A percentile compares a stretch with the other conserved stretches of the same genome.
These are phyloP conservation scores for Scolopax bukidnonensis DNA, from an alignment of 2,797 vertebrate genomes.

Conservation along the genomic window DNA sequence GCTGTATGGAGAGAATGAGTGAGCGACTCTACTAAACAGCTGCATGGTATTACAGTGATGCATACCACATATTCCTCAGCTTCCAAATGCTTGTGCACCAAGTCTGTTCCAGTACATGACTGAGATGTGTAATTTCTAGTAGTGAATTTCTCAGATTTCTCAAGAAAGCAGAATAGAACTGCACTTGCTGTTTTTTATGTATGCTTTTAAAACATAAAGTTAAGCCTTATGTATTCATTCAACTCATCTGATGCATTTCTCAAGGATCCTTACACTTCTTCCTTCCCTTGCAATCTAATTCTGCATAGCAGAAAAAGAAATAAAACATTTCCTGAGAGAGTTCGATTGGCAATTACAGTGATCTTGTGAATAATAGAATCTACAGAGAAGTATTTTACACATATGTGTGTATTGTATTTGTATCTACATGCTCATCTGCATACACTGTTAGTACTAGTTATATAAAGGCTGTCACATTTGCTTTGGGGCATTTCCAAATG, in stretches of 20 bases:
- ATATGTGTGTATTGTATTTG: neutral
- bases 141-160: slow-evolving; percentile 30
- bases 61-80: slow-evolving; percentile 57
- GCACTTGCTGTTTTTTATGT: neutral
- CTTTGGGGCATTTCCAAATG: neutral
- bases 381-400: neutral
- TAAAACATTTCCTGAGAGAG: neutral
- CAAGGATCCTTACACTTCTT: neutral
- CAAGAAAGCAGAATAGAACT: neutral
- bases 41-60: slow-evolving; percentile 64
- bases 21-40: slow-evolving; percentile 64
- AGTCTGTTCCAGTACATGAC: slow-evolving; percentile 1
- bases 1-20: neutral
- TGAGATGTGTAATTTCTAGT: slow-evolving; percentile 26
- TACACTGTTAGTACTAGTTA: neutral
- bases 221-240: neutral
- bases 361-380: neutral
- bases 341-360: neutral
- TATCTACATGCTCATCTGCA: neutral
- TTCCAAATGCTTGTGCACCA: slow-evolving; percentile 43
- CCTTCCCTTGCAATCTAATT: neutral
- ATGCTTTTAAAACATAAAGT: neutral
- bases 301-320: neutral
- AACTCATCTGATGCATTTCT: neutral
- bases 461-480: neutral